These are phyloP conservation scores for Metopia argyrocephala DNA, from an alignment of 2,888 invertebrate genomes.

Conservation along the genomic window DNA sequence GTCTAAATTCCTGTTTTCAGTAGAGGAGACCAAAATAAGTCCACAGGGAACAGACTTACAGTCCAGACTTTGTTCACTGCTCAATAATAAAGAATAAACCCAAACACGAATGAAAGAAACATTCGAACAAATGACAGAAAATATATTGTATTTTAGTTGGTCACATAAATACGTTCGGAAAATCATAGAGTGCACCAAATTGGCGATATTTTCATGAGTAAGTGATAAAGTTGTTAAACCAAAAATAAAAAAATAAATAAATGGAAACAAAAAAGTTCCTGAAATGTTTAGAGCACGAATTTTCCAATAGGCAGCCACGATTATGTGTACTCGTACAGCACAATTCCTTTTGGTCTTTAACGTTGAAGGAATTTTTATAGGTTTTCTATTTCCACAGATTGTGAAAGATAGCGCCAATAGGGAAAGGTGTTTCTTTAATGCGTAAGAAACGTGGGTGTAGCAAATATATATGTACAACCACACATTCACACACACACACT, in stretches of 20 bases:
- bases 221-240: conserved; percentile 61
- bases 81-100: no score
- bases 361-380: conserved; percentile 58
- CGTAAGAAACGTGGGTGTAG: conserved; percentile 64
- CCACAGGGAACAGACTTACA: no score
- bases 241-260: conserved; percentile 16
- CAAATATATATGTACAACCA: neutral
- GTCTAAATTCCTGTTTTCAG: no score
- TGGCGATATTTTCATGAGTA: conserved; percentile 56
- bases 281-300: conserved; percentile 63
- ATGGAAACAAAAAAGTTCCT: conserved; percentile 33
- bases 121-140: neutral
- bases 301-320: conserved; percentile 64
- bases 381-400: conserved; percentile 58
- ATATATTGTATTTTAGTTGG: conserved; percentile 14
- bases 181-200: conserved; percentile 55
- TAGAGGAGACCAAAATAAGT: no score
- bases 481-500: conserved; percentile 21
- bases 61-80: no score
- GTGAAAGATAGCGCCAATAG: conserved; percentile 60
- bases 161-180: conserved; percentile 9
- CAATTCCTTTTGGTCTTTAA: conserved; percentile 43
- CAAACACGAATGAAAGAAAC: no score
- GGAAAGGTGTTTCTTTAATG: conserved; percentile 64
- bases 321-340: neutral